Evolutionary conservation across 2,797 vertebrate species (phyloP).

Genomic region (Peromyscus aztecus): DNA sequence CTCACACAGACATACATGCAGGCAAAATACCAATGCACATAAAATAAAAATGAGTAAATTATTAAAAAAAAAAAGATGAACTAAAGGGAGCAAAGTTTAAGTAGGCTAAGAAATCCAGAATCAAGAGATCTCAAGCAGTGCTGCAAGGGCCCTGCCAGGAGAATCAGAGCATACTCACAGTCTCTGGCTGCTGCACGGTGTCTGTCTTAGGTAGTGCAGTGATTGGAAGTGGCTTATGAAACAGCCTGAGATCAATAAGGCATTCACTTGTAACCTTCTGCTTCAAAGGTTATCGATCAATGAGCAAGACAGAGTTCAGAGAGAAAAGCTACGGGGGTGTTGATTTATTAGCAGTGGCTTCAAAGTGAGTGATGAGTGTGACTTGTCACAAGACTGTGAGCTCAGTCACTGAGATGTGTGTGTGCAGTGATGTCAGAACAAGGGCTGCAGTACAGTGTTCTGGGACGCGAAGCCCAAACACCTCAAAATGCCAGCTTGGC

Average conservation of each 20-base stretch:
- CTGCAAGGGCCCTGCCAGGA: background rate
- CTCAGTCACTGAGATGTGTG: background rate
- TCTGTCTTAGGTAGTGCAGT: background rate
- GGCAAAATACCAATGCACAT: background rate
- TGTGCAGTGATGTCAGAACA: background rate
- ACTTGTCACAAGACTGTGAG: background rate
- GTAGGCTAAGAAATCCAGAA: background rate
- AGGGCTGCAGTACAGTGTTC: background rate
- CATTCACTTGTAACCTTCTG: background rate
- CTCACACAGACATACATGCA: background rate
- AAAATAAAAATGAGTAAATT: background rate
- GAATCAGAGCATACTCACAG: background rate
- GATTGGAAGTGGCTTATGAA: slow-evolving; percentile 10
- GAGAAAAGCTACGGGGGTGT: background rate
- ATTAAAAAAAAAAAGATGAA: background rate
- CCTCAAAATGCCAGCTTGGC: background rate
- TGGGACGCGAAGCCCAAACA: background rate
- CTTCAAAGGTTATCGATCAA: slow-evolving; percentile 36
- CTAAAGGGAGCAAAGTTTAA: slow-evolving; percentile 1
- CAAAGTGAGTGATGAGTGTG: background rate
- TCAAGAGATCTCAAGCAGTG: background rate
- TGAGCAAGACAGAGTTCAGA: background rate
- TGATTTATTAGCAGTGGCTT: background rate
- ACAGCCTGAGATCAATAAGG: background rate
- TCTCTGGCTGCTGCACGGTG: background rate